Evolutionary conservation across 2,113 vertebrate species (phyloP), one percentile per base, ranked within the genome.

Genomic region (Chrysochloris asiatica): DNA sequence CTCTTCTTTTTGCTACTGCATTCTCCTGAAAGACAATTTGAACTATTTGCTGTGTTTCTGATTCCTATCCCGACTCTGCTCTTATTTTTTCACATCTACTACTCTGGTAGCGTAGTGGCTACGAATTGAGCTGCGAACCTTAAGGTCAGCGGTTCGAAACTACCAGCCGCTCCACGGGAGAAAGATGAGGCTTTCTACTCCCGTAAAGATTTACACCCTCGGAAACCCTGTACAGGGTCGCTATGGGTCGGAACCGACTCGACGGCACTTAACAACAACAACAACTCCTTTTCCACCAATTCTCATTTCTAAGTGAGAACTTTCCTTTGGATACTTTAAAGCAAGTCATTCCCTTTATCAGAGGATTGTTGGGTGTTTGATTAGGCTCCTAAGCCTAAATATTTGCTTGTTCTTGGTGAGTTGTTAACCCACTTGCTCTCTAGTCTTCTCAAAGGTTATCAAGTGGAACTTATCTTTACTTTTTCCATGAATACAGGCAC

Each of bases 291-390:
- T n/a, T n/a, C n/a, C n/a, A n/a, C n/a, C n/a, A n/a, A n/a, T n/a
- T n/a, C n/a, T n/a, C n/a, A 84, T 90, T 92, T 85, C 77, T 54
- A 78, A 79, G 54, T 90, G 36, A 86, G 26, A 38, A 83, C 38
- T 48, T 61, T n/a, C 78, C 61, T 65, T 94, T 78, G 86, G 61
- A 45, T 89, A n/a, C 41, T 47, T 73, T 73, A 86, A 83, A 88
- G 47, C n/a, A n/a, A n/a, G 17, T 69, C 24, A 67, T 89, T 92
- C 17, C 30, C 67, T 7, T 92, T 61, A 67, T n/a, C 59, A 89
- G 24, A 50, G 14, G 38, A 43, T 94, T 82, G 56, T 69, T 81
- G 59, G 24, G 24, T 89, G 7, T 61, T 48, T 85, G 30, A 7
- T 56, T 80, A 88, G 24, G 17, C 43, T 85, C 19, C 48, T 33